These are phyloP conservation scores for Pygathrix nemaeus DNA, from an alignment of 2,113 vertebrate genomes.

Conservation along the genomic window DNA sequence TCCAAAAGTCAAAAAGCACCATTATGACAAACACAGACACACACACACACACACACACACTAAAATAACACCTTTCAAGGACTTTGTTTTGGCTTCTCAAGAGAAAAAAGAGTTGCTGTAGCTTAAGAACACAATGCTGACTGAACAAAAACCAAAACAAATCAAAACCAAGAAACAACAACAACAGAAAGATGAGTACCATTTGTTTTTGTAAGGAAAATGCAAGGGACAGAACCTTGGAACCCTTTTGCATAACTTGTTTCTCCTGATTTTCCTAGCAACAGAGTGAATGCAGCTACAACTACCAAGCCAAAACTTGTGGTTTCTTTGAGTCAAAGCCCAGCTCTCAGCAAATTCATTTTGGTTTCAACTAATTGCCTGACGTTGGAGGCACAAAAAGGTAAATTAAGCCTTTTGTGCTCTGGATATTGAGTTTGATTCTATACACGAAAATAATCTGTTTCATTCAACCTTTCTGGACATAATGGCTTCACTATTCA, in stretches of 20 bases:
- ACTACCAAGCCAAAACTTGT: background rate
- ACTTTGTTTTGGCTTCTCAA: background rate
- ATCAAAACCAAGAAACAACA: too few relatives aligned
- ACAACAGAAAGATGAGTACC: background rate
- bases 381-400: background rate
- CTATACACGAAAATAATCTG: background rate
- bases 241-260: background rate
- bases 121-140: background rate
- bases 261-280: conserved; percentile 31
- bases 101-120: background rate
- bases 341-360: conserved; percentile 49
- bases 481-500: background rate
- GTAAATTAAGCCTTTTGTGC: conserved; percentile 35
- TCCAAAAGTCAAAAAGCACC: background rate
- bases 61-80: background rate
- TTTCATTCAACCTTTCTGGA: background rate
- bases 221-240: background rate
- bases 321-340: conserved; percentile 26
- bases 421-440: background rate
- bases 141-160: background rate
- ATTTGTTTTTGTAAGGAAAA: background rate
- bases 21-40: background rate
- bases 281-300: background rate
- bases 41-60: background rate
- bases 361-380: conserved; percentile 56